Evolutionary conservation across 2,888 invertebrate species (phyloP), one percentile per base, ranked within the genome.

Genomic region (Clistopyga incitator): DNA sequence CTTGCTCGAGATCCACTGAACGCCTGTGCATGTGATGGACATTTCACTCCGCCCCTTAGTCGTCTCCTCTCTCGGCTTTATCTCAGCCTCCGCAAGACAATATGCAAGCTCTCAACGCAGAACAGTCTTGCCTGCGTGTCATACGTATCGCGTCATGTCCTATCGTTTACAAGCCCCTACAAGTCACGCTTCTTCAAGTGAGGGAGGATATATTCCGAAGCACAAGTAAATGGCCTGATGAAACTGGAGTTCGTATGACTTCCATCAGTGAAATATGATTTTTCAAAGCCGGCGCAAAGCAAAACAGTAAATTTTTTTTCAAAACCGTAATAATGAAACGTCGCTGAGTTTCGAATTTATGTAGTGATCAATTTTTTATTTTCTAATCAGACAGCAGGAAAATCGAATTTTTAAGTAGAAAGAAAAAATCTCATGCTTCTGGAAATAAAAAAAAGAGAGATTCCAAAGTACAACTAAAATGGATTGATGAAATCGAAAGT

Each of bases 181-280:
- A 38, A 8, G 38, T 38, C 64, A 13, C 42, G 64, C 13, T 18
- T 20, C 38, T 11, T 18, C 18, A 20, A 64, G 11, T 64, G 13
- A 38, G 2, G 18, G 6, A 64, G 13, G 29, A n/a, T 2, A 25
- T 2, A 2, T 38, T 34, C n/a, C 34, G 8, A 34, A 34, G 11
- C 61, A 18, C 34, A 34, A 34, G 34, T 8, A 10, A 61, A 38
- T n/a, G 15, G 25, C 0, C 59, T 29, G 59, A 67, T 70, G 56
- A 68, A 20, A 61, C 45, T 64, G 56, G 64, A 65, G 10, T 64
- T 52, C 64, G 34, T 29, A 64, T 81, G 42, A 54, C 54, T 45
- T 64, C 45, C 34, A n/a, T 64, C 29, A 42, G 34, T 20, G 47
- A 29, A n/a, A 67, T 6, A 67, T 23, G 2, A n/a, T n/a, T 18